Evolutionary conservation across 2,888 invertebrate genomes (phyloP).

Genomic region (Acleris cristana): DNA sequence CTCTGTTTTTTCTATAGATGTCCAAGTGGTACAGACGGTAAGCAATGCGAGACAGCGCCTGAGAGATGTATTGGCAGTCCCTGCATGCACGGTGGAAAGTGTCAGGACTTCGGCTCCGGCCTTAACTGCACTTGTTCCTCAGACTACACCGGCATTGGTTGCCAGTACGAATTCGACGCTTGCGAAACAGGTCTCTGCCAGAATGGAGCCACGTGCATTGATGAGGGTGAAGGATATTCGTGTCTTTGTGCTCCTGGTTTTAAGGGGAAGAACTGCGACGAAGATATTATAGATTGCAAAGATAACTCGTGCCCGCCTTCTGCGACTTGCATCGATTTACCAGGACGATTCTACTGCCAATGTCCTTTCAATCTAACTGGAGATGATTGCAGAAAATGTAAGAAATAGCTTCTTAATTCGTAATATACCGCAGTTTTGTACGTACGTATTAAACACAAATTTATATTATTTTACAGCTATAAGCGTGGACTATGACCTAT

Average conservation of each 20-base stretch:
- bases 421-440: background rate
- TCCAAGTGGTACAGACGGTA: conserved; percentile 97
- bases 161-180: conserved; percentile 96
- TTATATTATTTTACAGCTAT: conserved; percentile 87
- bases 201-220: conserved; percentile 96
- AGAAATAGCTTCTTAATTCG: conserved; percentile 49
- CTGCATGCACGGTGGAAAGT: conserved; percentile 98
- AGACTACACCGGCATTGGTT: conserved; percentile 94
- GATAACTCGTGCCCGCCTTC: conserved; percentile 97
- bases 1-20: conserved; percentile 82
- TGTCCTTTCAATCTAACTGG: conserved; percentile 99
- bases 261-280: conserved; percentile 93
- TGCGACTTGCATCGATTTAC: conserved; percentile 95
- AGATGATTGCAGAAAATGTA: conserved; percentile 97
- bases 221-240: conserved; percentile 92
- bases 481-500: conserved; percentile 98
- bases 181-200: conserved; percentile 95
- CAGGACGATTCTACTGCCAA: conserved; percentile 96
- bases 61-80: conserved; percentile 96
- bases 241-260: conserved; percentile 94
- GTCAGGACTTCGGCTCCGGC: conserved; percentile 97
- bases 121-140: conserved; percentile 96
- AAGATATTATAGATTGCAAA: conserved; percentile 95
- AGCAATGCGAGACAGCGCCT: conserved; percentile 98
- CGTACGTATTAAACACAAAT: conserved; percentile 21